A percentile compares a stretch with the other conserved stretches of the same genome.
phyloP scores from a whole-genome alignment of 2,888 invertebrate genomes.

The Dendrolimus houi region DNA sequence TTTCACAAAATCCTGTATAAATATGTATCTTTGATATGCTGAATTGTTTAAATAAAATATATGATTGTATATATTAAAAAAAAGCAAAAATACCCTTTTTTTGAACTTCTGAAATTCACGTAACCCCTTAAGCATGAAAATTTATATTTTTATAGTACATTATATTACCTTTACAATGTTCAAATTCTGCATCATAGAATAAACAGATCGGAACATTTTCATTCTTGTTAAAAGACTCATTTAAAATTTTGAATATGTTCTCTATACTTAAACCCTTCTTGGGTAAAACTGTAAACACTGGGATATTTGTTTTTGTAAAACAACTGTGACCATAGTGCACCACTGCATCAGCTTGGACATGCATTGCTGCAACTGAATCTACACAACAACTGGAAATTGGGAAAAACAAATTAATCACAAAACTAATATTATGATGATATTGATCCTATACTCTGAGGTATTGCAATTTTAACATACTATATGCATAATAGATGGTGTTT shows the following conservation, averaged over 20 bases:
- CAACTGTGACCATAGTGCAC: slow-evolving; percentile 96
- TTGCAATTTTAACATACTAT: too few species aligned
- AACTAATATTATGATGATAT: too few species aligned
- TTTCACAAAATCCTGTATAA: too few species aligned
- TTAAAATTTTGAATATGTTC: slow-evolving; percentile 22
- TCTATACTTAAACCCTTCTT: slow-evolving; percentile 75
- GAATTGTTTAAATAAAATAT: too few species aligned
- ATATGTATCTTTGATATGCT: too few species aligned
- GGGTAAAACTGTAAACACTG: slow-evolving; percentile 85
- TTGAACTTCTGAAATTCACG: too few species aligned
- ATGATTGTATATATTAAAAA: too few species aligned
- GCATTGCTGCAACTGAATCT: slow-evolving; percentile 92
- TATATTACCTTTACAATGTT: slow-evolving; percentile 76
- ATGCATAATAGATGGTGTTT: too few species aligned
- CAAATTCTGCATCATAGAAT: slow-evolving; percentile 81
- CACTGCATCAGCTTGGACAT: slow-evolving; percentile 88
- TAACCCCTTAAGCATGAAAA: too few species aligned
- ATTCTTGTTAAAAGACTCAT: slow-evolving; percentile 35
- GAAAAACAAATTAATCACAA: too few species aligned
- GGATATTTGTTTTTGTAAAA: slow-evolving; percentile 85
- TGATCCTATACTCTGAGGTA: too few species aligned
- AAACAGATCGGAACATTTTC: slow-evolving; percentile 59
- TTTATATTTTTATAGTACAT: not conserved
- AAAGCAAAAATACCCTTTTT: too few species aligned
- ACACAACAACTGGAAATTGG: slow-evolving; percentile 86